These are phyloP conservation scores for Conchocele bisecta DNA, from an alignment of 2,888 invertebrate genomes.

Conservation along the genomic window DNA sequence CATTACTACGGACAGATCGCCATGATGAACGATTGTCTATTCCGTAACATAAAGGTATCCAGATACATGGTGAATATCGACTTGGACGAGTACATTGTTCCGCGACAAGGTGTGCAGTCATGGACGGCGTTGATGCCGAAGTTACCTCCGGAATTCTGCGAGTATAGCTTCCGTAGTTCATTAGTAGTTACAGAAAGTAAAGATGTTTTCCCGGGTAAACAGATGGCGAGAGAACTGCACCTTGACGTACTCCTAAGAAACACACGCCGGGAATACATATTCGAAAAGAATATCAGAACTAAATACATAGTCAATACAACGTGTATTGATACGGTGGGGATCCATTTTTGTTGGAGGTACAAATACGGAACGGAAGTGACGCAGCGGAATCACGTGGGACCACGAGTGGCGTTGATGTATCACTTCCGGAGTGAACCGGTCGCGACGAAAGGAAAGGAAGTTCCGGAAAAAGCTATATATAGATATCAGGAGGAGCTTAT, in stretches of 20 bases:
- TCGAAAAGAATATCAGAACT: conserved; percentile 30
- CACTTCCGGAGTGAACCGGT: conserved; percentile 36
- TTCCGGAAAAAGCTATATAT: conserved; percentile 33
- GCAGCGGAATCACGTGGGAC: conserved; percentile 21
- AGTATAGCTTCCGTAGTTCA: conserved; percentile 32
- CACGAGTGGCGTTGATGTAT: conserved; percentile 23
- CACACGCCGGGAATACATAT: conserved; percentile 25
- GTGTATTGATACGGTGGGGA: conserved; percentile 34
- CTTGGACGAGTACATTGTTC: conserved; percentile 34
- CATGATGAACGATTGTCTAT: conserved; percentile 35
- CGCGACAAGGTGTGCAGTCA: conserved; percentile 15
- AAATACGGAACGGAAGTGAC: conserved; percentile 10
- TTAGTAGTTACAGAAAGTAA: conserved; percentile 13
- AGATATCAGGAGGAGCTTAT: conserved; percentile 24
- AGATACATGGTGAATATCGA: conserved; percentile 32
- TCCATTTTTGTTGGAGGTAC: conserved; percentile 39
- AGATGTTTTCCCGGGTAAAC: conserved; percentile 28
- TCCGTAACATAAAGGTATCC: conserved; percentile 20
- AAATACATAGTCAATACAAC: conserved; percentile 34
- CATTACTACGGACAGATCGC: conserved; percentile 31
- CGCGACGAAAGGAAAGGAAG: conserved; percentile 26
- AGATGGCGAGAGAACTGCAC: conserved; percentile 24
- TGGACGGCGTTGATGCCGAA: conserved; percentile 14
- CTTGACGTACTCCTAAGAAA: conserved; percentile 13
- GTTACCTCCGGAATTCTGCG: conserved; percentile 20